phyloP scores from a whole-genome alignment of 2,888 invertebrate species.

The Agonopterix heracliana region DNA sequence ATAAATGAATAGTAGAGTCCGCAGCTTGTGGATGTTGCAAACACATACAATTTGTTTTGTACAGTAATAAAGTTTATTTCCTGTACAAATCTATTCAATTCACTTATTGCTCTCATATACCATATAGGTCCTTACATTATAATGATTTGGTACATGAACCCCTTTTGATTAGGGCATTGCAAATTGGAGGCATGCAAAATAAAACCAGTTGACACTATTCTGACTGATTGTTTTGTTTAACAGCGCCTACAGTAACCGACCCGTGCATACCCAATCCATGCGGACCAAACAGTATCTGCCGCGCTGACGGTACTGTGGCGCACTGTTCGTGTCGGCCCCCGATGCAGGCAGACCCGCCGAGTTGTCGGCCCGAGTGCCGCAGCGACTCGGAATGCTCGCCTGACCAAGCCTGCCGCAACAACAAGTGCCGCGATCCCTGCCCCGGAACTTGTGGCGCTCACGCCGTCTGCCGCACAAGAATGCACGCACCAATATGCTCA shows the following conservation, averaged over 20 bases:
- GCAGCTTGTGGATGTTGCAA: no score
- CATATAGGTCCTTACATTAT: no score
- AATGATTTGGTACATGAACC: no score
- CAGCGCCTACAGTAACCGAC: slow-evolving; percentile 42
- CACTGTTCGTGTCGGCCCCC: slow-evolving; percentile 83
- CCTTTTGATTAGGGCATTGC: no score
- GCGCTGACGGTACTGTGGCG: slow-evolving; percentile 78
- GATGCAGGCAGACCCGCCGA: slow-evolving; percentile 83
- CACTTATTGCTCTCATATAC: no score
- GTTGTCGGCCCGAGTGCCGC: slow-evolving; percentile 85
- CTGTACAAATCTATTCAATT: neutral
- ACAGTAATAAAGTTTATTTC: neutral
- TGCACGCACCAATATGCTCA: slow-evolving; percentile 86
- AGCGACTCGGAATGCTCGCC: slow-evolving; percentile 80
- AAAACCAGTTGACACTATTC: no score
- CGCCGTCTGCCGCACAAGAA: slow-evolving; percentile 82
- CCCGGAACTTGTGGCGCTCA: slow-evolving; percentile 85
- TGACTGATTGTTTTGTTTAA: neutral
- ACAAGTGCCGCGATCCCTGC: slow-evolving; percentile 83
- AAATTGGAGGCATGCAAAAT: no score
- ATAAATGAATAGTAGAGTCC: no score
- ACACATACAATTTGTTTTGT: no score
- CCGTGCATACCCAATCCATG: slow-evolving; percentile 83
- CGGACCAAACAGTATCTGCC: slow-evolving; percentile 82
- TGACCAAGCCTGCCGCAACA: slow-evolving; percentile 79